Base-by-base conservation (phyloP, 1,140 invertebrate genomes). In the Lepidurus couesii region DNA sequence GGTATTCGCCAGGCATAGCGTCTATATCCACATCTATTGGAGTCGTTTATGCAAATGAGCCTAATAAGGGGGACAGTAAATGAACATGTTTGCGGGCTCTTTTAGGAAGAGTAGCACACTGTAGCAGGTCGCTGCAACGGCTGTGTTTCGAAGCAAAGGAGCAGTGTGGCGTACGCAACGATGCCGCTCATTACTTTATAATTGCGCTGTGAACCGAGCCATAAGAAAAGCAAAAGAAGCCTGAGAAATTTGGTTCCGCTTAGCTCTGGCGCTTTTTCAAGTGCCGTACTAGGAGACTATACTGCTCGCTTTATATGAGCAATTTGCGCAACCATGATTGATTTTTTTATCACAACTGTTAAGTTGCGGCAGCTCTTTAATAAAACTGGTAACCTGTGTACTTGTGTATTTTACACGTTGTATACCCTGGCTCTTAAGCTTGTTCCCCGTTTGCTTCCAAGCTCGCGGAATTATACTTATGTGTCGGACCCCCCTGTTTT, bases 241-340 rank as follows among this genome's bases (percentile, higher is more conserved):
- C 53, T 65, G 53, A 65, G 53, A 65, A 65, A 65, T 65, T 65
- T 65, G 53, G 53, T 65, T 65, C 21, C 47, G 47, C 47, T 65
- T 65, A 13, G 13, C 47, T 65, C 2, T 34, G 3, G 34, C 34
- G 34, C 34, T 34, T 34, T 65, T 16, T 65, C 53, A 65, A 65
- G 53, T 16, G 21, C 53, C 21, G 16, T 21, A 21, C 34, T 16
- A 65, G 45, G 10, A 7, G 53, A 21, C 21, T n/a, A 13, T 65
- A 65, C 53, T 21, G 53, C 53, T 13, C 13, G 21, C 53, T 21
- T 65, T 65, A 65, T 65, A 65, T 21, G 53, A 65, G 53, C 53
- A 65, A 65, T 65, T 65, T 65, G 53, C 53, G 53, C 53, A 65
- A 21, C 21, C 53, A 21, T 65, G 53, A 65, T 65, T 21, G 53